Evolutionary conservation across 2,113 vertebrate species (phyloP).

Genomic region (Probosciger aterrimus): DNA sequence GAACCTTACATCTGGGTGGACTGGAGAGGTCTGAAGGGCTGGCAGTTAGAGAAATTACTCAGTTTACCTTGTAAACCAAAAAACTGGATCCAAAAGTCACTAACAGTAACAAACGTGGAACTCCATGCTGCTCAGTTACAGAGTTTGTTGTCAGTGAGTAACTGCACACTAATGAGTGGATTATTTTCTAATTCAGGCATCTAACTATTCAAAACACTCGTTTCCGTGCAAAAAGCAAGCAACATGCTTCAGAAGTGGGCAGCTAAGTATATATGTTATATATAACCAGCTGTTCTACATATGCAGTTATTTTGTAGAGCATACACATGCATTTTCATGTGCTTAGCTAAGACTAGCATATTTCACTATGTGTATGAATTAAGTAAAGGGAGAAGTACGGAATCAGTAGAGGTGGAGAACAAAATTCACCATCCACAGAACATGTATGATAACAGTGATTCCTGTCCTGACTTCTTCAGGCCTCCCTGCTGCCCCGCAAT

Average conservation of each 20-base stretch:
- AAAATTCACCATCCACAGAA: not conserved
- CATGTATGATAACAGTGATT: not conserved
- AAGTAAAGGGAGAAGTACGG: not conserved
- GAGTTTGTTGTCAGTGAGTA: not conserved
- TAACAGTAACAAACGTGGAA: not conserved
- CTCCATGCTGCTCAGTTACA: not conserved
- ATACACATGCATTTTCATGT: not conserved
- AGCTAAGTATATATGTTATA: not conserved
- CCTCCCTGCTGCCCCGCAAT: not conserved
- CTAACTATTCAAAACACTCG: not conserved
- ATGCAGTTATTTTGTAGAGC: not conserved
- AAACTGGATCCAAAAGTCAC: not conserved
- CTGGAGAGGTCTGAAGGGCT: not conserved
- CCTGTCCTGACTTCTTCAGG: not conserved
- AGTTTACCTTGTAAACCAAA: not conserved
- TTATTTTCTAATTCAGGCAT: not conserved
- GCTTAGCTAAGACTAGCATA: not conserved
- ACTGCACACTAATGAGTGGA: not conserved
- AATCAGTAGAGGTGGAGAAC: not conserved
- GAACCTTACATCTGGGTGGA: not conserved
- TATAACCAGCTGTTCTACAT: not conserved
- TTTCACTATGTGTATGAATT: not conserved
- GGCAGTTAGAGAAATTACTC: not conserved
- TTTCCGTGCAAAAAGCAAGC: slow-evolving; percentile 3
- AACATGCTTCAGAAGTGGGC: not conserved